These are phyloP conservation scores for Acromyrmex echinatior DNA, from an alignment of 1,140 invertebrate genomes.

Conservation along the genomic window DNA sequence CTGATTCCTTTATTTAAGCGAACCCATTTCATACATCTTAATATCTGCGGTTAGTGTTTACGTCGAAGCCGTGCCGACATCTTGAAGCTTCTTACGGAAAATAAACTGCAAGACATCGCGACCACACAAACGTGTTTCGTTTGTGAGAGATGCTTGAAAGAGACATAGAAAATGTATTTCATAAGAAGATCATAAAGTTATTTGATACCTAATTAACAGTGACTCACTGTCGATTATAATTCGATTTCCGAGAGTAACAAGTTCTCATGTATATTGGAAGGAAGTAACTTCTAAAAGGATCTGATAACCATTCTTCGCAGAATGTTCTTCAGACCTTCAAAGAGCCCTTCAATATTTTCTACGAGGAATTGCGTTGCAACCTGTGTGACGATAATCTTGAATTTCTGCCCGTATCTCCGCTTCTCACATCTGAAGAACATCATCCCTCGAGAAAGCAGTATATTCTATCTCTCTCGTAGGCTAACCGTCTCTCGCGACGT, in stretches of 20 bases:
- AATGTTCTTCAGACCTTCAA: not conserved
- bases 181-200: not conserved
- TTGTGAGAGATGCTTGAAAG: not conserved
- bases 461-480: constrained; percentile 50
- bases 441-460: constrained; percentile 39
- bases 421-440: constrained; percentile 26
- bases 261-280: not conserved
- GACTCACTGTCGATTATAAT: constrained; percentile 1
- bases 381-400: constrained; percentile 44
- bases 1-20: constrained; percentile 27
- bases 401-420: constrained; percentile 36
- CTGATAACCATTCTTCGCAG: not conserved
- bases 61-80: constrained; percentile 28
- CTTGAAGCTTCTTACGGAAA: constrained; percentile 24
- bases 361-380: constrained; percentile 12
- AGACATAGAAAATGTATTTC: not conserved
- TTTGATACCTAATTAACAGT: not conserved
- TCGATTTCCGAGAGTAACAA: not conserved
- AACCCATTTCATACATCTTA: constrained; percentile 34
- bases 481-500: constrained; percentile 58
- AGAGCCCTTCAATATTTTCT: constrained; percentile 23
- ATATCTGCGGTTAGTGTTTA: constrained; percentile 20
- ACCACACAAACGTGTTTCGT: not conserved
- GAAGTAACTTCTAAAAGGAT: not conserved
- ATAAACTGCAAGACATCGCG: constrained; percentile 9